These are phyloP conservation scores for Lanius collurio DNA, from an alignment of 2,113 vertebrate species.

Conservation along the genomic window DNA sequence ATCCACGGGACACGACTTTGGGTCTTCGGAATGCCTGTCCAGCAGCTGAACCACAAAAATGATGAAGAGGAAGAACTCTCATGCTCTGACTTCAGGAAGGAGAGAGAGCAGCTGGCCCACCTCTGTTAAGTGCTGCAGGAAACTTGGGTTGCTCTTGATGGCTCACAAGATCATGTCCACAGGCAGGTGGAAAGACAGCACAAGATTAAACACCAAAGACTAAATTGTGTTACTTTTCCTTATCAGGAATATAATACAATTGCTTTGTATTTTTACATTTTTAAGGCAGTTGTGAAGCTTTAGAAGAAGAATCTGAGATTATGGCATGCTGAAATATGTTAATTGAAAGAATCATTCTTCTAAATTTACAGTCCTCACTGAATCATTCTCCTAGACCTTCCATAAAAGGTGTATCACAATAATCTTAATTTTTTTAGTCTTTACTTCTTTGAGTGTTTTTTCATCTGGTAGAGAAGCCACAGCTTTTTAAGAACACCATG, in stretches of 20 bases:
- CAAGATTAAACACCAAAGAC: neutral
- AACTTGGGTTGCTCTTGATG: neutral
- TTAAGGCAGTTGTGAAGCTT: neutral
- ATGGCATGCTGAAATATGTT: neutral
- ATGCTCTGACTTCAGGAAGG: neutral
- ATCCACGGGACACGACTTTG: neutral
- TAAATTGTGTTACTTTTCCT: neutral
- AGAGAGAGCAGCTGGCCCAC: neutral
- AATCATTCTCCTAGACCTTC: neutral
- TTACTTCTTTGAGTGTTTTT: neutral
- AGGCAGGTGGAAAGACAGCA: neutral
- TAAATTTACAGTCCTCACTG: neutral
- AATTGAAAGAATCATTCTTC: neutral
- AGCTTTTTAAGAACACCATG: neutral
- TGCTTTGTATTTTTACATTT: conserved; percentile 17
- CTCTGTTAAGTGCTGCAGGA: neutral
- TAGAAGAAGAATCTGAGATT: neutral
- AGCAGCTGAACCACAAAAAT: neutral
- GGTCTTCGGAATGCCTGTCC: neutral
- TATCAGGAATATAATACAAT: neutral
- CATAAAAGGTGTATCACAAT: neutral
- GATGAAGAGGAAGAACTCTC: neutral
- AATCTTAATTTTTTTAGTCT: neutral
- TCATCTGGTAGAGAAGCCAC: neutral
- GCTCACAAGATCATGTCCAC: neutral